These are phyloP conservation scores for Acromyrmex charruanus DNA, from an alignment of 1,140 invertebrate species.

Conservation along the genomic window DNA sequence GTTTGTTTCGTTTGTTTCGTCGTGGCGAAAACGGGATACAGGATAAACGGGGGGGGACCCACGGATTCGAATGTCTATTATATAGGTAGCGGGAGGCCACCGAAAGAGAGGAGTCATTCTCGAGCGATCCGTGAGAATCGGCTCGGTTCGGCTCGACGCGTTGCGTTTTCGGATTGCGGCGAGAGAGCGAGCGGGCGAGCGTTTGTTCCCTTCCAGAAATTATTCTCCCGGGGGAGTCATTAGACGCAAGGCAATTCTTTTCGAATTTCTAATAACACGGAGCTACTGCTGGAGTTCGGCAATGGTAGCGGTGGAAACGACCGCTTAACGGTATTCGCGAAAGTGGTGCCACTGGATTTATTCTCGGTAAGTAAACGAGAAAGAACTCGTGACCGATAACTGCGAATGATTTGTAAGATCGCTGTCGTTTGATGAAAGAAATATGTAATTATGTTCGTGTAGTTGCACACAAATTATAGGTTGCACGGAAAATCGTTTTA, in stretches of 20 bases:
- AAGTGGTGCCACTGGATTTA: slow-evolving; percentile 50
- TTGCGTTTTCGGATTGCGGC: slow-evolving; percentile 34
- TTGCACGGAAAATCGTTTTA: slow-evolving; percentile 38
- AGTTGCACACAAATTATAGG: slow-evolving; percentile 42
- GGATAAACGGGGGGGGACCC: slow-evolving; percentile 15
- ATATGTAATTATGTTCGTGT: slow-evolving; percentile 45
- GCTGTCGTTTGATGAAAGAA: slow-evolving; percentile 51
- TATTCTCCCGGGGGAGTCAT: slow-evolving; percentile 47
- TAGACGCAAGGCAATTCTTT: slow-evolving; percentile 53
- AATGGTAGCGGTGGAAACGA: slow-evolving; percentile 34
- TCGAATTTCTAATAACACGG: slow-evolving; percentile 61
- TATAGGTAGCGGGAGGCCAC: slow-evolving; percentile 47
- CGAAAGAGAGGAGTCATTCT: slow-evolving; percentile 58
- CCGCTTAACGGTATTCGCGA: slow-evolving; percentile 46
- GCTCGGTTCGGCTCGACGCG: neutral
- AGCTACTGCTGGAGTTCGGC: neutral
- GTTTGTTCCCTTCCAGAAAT: slow-evolving; percentile 21
- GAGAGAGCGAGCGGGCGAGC: neutral
- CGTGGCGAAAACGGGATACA: slow-evolving; percentile 15
- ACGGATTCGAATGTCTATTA: slow-evolving; percentile 76
- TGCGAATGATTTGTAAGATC: slow-evolving; percentile 34
- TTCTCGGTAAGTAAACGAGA: slow-evolving; percentile 21
- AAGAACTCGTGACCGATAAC: slow-evolving; percentile 17
- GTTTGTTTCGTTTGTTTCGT: slow-evolving; percentile 44
- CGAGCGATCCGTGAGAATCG: slow-evolving; percentile 72